phyloP scores from a whole-genome alignment of 1,140 invertebrate species.

The Trachymyrmex septentrionalis region DNA sequence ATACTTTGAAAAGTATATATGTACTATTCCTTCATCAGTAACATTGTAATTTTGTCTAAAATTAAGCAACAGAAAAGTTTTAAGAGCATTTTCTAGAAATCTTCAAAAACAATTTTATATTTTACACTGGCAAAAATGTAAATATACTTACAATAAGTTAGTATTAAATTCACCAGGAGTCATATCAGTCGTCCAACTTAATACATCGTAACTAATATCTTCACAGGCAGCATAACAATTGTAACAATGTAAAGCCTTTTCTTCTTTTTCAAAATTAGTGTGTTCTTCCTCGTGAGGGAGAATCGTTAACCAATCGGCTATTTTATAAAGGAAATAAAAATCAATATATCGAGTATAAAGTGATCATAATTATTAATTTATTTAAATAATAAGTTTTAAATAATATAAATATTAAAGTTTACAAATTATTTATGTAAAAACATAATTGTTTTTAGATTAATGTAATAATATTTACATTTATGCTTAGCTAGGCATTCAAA shows the following conservation, averaged over 20 bases:
- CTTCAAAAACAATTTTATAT: neutral
- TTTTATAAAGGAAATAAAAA: neutral
- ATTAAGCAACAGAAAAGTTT: neutral
- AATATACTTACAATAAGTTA: conserved; percentile 70
- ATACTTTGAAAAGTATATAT: conserved; percentile 80
- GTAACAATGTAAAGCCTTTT: conserved; percentile 63
- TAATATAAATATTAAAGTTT: conserved; percentile 4
- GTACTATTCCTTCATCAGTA: conserved; percentile 77
- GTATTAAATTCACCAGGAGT: conserved; percentile 38
- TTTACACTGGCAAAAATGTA: neutral
- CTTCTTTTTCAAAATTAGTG: neutral
- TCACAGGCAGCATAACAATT: conserved; percentile 74
- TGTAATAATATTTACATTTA: conserved; percentile 52
- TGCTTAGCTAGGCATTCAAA: conserved; percentile 65
- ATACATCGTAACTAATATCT: conserved; percentile 71
- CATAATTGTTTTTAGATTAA: neutral
- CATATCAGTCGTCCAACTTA: conserved; percentile 45
- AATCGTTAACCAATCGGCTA: conserved; percentile 74
- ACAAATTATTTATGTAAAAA: neutral
- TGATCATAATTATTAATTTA: conserved; percentile 1
- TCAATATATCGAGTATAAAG: neutral
- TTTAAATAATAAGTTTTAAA: conserved; percentile 2
- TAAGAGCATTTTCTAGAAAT: neutral
- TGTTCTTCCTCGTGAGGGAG: conserved; percentile 60
- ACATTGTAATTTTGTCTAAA: conserved; percentile 2